A percentile compares a stretch with the other conserved stretches of the same genome.
These are phyloP conservation scores for Gerris lacustris DNA, from an alignment of 2,888 invertebrate species.

Conservation along the genomic window DNA sequence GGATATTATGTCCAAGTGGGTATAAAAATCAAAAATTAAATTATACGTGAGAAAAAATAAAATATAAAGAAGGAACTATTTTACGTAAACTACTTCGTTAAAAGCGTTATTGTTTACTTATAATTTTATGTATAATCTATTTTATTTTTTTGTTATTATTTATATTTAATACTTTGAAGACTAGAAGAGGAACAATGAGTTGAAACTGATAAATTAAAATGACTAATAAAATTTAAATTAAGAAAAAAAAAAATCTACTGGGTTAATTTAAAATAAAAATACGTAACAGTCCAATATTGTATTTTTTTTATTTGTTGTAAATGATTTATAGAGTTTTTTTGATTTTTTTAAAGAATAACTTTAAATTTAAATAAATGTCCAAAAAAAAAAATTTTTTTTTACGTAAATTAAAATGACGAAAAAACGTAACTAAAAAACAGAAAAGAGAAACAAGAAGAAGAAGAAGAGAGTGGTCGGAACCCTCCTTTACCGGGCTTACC, in stretches of 20 bases:
- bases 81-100: no score
- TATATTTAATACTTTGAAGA: neutral
- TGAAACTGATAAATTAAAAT: neutral
- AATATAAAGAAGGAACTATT: no score
- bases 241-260: neutral
- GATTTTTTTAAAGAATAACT: no score
- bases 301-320: no score
- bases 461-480: neutral
- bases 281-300: neutral
- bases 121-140: neutral
- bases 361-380: no score
- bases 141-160: no score
- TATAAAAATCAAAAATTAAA: no score
- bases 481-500: neutral
- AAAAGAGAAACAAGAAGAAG: neutral
- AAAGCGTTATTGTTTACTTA: no score
- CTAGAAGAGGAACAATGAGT: neutral
- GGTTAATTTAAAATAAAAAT: neutral
- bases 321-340: no score
- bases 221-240: neutral
- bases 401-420: neutral
- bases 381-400: no score
- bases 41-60: no score
- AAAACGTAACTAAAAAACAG: conserved; percentile 1
- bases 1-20: no score